These are phyloP conservation scores for Tetranychus cinnabarinus DNA, from an alignment of 1,140 invertebrate genomes.

Conservation along the genomic window DNA sequence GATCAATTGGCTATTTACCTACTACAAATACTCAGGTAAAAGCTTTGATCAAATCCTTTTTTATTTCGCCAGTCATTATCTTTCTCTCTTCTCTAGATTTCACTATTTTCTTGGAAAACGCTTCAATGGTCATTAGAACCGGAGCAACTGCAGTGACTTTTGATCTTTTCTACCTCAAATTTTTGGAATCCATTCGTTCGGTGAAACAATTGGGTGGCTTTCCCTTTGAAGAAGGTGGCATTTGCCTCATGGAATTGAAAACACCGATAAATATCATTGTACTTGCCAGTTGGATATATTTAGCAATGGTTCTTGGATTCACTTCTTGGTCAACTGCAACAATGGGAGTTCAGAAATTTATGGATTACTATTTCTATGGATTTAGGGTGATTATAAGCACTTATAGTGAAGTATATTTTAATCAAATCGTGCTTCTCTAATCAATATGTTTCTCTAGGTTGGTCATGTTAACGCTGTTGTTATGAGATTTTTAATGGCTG, in stretches of 20 bases:
- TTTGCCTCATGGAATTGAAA: background rate
- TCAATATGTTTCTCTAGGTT: background rate
- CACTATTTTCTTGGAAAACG: background rate
- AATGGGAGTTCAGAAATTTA: background rate
- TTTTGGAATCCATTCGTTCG: background rate
- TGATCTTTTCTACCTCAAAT: background rate
- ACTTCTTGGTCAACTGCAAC: background rate
- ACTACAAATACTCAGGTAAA: background rate
- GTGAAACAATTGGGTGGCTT: background rate
- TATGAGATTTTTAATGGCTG: background rate
- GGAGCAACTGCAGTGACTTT: background rate
- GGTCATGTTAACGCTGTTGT: background rate
- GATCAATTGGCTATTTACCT: background rate
- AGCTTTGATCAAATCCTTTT: background rate
- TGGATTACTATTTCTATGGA: constrained; percentile 2
- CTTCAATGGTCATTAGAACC: background rate
- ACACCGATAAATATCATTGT: background rate
- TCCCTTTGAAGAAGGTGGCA: background rate
- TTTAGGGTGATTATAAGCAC: background rate
- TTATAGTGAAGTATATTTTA: no score
- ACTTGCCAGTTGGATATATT: background rate
- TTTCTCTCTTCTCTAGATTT: background rate
- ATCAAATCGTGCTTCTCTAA: background rate
- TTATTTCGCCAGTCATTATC: background rate
- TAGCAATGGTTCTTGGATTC: background rate